These are phyloP conservation scores for Colletes latitarsis DNA, from an alignment of 1,140 invertebrate species.

Conservation along the genomic window DNA sequence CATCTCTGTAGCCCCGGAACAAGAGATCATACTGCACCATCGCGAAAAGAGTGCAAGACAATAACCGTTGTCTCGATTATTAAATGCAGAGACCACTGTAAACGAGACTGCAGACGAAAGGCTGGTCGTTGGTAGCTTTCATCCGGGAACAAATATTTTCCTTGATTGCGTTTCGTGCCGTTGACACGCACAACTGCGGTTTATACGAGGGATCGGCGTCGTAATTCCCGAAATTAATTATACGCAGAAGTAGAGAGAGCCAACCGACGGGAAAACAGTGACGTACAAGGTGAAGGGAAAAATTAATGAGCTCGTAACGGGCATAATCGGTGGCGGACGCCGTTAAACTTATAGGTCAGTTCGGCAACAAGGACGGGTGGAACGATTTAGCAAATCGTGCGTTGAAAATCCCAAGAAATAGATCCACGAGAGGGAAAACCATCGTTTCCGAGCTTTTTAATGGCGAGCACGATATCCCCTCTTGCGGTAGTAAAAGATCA, in stretches of 20 bases:
- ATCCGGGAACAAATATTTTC: constrained; percentile 43
- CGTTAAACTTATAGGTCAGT: constrained; percentile 54
- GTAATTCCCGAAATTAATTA: constrained; percentile 62
- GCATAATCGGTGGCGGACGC: constrained; percentile 55
- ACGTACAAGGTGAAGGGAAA: constrained; percentile 35
- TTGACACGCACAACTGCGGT: constrained; percentile 49
- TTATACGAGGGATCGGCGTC: constrained; percentile 47
- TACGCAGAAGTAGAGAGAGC: constrained; percentile 28
- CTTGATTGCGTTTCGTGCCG: constrained; percentile 46
- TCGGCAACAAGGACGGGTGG: constrained; percentile 22
- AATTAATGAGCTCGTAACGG: constrained; percentile 62
- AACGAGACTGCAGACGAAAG: neutral
- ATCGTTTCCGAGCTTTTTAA: constrained; percentile 14
- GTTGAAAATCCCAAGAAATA: constrained; percentile 42
- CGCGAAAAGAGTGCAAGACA: constrained; percentile 25
- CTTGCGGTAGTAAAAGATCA: neutral
- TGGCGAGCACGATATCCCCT: neutral
- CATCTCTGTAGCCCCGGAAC: no score
- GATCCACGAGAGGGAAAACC: constrained; percentile 5
- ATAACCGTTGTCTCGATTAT: constrained; percentile 29
- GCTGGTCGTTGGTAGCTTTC: neutral
- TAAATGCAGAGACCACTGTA: constrained; percentile 5
- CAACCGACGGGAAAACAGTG: neutral
- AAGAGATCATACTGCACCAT: neutral
- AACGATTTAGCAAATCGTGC: constrained; percentile 33